Evolutionary conservation across 1,140 invertebrate genomes (phyloP), one percentile per base, ranked within the genome.

Genomic region (Polyergus mexicanus): DNA sequence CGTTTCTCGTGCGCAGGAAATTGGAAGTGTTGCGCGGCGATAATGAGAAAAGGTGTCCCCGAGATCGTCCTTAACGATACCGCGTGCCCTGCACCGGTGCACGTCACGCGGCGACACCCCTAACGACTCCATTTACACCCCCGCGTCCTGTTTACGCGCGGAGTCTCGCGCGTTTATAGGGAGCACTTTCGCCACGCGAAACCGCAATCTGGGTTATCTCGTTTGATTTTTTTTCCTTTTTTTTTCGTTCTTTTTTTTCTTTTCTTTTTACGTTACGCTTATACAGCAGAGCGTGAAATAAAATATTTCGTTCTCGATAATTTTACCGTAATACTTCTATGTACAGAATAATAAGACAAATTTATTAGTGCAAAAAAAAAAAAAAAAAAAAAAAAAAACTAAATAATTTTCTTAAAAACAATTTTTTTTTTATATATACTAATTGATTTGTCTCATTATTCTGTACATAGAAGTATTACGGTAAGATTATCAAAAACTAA

Each of bases 101-200:
- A 83, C 69, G 86, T 71, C 75, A 51, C 35, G 35, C 25, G 4
- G 68, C 44, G 44, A 11, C 44, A 51, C 47, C 47, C 58, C 78
- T 88, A 89, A 89, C 78, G 58, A 38, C 87, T 83, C 84, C 87
- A 89, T 89, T 89, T 86, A 60, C 56, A 88, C 85, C 84, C 78
- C 69, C n/a, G 19, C 22, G 16, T n/a, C 66, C 32, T 28, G 16
- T 54, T 77, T 38, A n/a, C 74, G 60, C 81, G 68, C 60, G 60
- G 56, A 41, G 51, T 74, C 58, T 25, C 54, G 22, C 56, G 22
- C 56, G 54, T 47, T 58, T 76, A n/a, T 77, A 60, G 25, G 66
- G 66, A 58, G 47, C 28, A 47, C 71, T 71, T 58, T 74, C n/a
- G 68, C 78, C 78, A 83, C 68, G 78, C 68, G 28, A 83, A 83